These are phyloP conservation scores for Steromphala cineraria DNA, from an alignment of 2,888 invertebrate species.

Conservation along the genomic window DNA sequence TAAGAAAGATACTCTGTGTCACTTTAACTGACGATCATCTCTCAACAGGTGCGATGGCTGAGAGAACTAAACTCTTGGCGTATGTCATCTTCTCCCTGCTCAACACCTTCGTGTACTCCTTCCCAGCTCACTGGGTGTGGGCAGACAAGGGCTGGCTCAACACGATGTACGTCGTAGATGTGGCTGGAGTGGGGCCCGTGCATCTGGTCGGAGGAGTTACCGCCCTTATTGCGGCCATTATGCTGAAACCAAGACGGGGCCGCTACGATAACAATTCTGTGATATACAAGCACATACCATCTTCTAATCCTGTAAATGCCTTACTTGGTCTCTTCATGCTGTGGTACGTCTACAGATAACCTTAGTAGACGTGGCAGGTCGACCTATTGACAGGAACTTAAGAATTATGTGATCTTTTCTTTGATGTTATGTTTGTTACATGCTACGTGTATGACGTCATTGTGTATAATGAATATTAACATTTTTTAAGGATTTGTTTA, in stretches of 20 bases:
- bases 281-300: not conserved
- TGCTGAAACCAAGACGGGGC: conserved; percentile 58
- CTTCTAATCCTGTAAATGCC: conserved; percentile 41
- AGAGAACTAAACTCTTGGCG: conserved; percentile 58
- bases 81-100: conserved; percentile 60
- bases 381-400: not conserved
- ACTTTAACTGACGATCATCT: too few species aligned
- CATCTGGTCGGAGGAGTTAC: conserved; percentile 66
- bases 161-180: conserved; percentile 89
- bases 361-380: too few species aligned
- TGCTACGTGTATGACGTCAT: too few species aligned
- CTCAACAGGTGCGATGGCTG: conserved; percentile 61
- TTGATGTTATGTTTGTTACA: too few species aligned
- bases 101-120: conserved; percentile 61
- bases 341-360: conserved; percentile 35
- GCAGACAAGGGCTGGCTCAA: conserved; percentile 82
- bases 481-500: too few species aligned
- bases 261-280: conserved; percentile 37
- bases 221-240: conserved; percentile 61
- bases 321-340: conserved; percentile 61
- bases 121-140: conserved; percentile 75
- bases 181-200: conserved; percentile 79
- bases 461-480: too few species aligned
- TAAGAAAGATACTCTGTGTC: too few species aligned
- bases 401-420: too few species aligned